Evolutionary conservation across 2,888 invertebrate genomes (phyloP).

Genomic region (Harpalus rubripes): DNA sequence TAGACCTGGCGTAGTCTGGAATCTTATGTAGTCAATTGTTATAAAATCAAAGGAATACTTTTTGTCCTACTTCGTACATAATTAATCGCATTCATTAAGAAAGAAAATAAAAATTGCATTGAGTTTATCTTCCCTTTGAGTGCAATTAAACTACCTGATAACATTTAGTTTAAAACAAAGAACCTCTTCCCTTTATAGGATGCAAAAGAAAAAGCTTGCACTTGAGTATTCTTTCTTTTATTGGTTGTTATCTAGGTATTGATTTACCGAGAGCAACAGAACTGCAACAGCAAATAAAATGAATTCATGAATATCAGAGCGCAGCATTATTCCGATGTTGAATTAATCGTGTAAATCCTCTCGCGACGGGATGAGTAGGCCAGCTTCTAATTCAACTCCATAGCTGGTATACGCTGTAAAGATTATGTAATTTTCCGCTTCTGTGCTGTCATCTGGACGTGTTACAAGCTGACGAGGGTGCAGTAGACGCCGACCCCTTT

Average conservation of each 20-base stretch:
- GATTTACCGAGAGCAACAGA: slow-evolving; percentile 16
- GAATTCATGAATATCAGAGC: slow-evolving; percentile 38
- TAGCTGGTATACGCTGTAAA: not conserved
- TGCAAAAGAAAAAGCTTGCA: too few relatives aligned
- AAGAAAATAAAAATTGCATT: too few relatives aligned
- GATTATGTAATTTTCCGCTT: slow-evolving; percentile 42
- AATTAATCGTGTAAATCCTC: slow-evolving; percentile 34
- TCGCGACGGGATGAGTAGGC: not conserved
- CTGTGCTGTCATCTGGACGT: slow-evolving; percentile 36
- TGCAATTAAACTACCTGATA: too few relatives aligned
- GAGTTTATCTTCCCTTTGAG: too few relatives aligned
- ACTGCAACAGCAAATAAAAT: slow-evolving; percentile 7
- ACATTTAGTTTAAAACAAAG: too few relatives aligned
- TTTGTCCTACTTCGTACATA: too few relatives aligned
- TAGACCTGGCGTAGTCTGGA: too few relatives aligned
- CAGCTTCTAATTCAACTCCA: not conserved
- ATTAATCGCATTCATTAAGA: too few relatives aligned
- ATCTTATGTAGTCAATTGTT: too few relatives aligned
- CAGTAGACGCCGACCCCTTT: not conserved
- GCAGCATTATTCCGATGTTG: slow-evolving; percentile 39
- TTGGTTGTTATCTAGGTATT: not conserved
- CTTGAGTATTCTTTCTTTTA: too few relatives aligned
- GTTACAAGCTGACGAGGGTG: slow-evolving; percentile 43
- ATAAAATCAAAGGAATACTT: too few relatives aligned
- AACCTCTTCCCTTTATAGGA: too few relatives aligned